Evolutionary conservation across 53 echinoderm and acorn worm genomes (phyloP), one percentile per base, ranked within the genome.

Genomic region (Mesocentrotus franciscanus): DNA sequence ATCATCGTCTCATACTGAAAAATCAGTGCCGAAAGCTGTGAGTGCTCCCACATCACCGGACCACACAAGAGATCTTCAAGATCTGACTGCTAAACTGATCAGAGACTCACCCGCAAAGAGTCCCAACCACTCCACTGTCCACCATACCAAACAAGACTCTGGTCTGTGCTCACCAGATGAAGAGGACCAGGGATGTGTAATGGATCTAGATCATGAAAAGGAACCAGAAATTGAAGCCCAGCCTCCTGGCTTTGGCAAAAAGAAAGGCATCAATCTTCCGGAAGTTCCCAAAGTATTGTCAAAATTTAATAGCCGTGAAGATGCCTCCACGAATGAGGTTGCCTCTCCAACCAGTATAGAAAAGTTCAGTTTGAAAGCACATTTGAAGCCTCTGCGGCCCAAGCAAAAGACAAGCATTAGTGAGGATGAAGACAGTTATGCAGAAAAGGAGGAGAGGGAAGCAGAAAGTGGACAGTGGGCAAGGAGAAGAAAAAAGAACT

Each of bases 31-130:
- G 14, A 94, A 87, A 71, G 87, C 95, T 18, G 95, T 94, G 56
- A 98, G 98, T 96, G 98, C 98, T 22, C 98, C 98, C 39, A 91
- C 98, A 49, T 98, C 98, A 9, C 98, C 98, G 22, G 98, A 96
- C 39, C 96, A 93, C 24, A 30, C 95, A 10, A 93, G 94, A 90
- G 96, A 96, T 49, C 94, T 98, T 74, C 98, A 98, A 81, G 97
- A 96, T 92, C 94, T 98, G 56, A 97, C 98, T 15, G 76, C 78
- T 29, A 98, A 98, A 96, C 96, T 98, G 97, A 97, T 93, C 24
- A 61, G 87, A 30, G 87, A 94, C 71, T 85, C 87, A 1, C 87
- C 95, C 9, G 42, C 70, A 36, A 94, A 94, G 66, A 94, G 95
- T 85, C 95, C 95, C 10, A 39, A 94, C 9, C 87, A 57, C 58